Percentiles rank a stretch among this genome's conserved stretches.
Conservation (phyloP, 2,113 vertebrate genomes). For the Sphaerodactylus townsendi region DNA sequence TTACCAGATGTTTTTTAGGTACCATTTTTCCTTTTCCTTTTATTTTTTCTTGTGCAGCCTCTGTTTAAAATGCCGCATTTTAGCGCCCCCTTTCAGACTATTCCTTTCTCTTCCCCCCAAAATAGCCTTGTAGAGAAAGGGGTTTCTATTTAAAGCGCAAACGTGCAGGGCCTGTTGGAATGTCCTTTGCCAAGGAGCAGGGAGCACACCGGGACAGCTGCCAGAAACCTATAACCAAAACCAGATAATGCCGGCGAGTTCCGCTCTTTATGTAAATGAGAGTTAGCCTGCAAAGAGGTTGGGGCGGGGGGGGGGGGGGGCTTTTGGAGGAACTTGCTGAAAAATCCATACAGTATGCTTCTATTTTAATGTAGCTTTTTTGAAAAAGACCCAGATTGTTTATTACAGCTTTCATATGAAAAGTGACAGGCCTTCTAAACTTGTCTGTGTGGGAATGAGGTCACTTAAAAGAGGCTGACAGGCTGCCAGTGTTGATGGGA, state of each 20-base stretch:
- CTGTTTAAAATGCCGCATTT: neutral
- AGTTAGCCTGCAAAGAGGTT: neutral
- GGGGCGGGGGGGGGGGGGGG: neutral
- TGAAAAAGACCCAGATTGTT: neutral
- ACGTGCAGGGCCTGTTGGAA: neutral
- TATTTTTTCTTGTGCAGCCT: neutral
- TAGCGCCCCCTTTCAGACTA: neutral
- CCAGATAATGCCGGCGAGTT: neutral
- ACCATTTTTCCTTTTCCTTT: neutral
- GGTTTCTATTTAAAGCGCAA: constrained; percentile 15
- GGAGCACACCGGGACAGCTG: neutral
- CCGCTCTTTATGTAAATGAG: constrained; percentile 20
- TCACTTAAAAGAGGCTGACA: neutral
- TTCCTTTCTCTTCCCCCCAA: neutral
- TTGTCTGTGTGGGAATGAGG: neutral
- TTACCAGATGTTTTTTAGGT: neutral
- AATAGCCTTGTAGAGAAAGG: neutral
- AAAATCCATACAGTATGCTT: neutral
- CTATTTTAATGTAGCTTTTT: neutral
- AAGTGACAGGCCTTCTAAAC: neutral
- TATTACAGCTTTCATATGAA: neutral
- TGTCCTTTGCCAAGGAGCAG: constrained; percentile 16
- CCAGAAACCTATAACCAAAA: neutral
- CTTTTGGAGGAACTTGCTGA: neutral
- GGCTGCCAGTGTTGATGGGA: neutral